Conservation (phyloP, 2,113 vertebrate genomes). For the Eretmochelys imbricata region DNA sequence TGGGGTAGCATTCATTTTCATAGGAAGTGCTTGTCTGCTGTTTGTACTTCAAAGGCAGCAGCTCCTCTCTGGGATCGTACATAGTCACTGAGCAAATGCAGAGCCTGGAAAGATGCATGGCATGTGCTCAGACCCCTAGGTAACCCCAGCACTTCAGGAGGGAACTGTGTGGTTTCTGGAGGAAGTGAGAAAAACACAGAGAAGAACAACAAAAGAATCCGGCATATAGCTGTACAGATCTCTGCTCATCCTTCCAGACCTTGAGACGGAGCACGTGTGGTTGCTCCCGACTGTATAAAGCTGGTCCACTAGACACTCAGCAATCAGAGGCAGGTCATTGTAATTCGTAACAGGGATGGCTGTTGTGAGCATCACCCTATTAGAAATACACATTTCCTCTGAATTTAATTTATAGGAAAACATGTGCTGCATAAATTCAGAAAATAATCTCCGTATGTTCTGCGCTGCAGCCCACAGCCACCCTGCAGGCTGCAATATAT, state of each 20-base stretch:
- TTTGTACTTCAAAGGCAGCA: neutral
- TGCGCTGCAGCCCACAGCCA: constrained; percentile 25
- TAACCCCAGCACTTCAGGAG: neutral
- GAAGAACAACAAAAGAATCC: neutral
- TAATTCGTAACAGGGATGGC: constrained; percentile 53
- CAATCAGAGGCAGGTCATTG: constrained; percentile 21
- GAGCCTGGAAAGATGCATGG: neutral
- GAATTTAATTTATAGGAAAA: constrained; percentile 73
- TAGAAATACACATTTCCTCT: constrained; percentile 62
- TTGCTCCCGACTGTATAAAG: constrained; percentile 41
- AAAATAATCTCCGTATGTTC: constrained; percentile 67
- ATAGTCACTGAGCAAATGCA: neutral
- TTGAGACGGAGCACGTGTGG: neutral
- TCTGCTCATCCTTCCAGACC: constrained; percentile 28
- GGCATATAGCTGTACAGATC: neutral
- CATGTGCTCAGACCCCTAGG: neutral
- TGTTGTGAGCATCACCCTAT: constrained; percentile 57
- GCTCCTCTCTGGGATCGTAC: neutral
- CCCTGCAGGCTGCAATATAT: constrained; percentile 6
- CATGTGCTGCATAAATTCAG: constrained; percentile 60
- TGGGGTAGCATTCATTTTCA: neutral
- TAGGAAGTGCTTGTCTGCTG: neutral
- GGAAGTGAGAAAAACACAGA: neutral
- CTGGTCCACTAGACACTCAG: neutral
- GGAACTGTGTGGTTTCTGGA: neutral